Evolutionary conservation across 2,113 vertebrate genomes (phyloP).

Genomic region (Gymnarchus niloticus): DNA sequence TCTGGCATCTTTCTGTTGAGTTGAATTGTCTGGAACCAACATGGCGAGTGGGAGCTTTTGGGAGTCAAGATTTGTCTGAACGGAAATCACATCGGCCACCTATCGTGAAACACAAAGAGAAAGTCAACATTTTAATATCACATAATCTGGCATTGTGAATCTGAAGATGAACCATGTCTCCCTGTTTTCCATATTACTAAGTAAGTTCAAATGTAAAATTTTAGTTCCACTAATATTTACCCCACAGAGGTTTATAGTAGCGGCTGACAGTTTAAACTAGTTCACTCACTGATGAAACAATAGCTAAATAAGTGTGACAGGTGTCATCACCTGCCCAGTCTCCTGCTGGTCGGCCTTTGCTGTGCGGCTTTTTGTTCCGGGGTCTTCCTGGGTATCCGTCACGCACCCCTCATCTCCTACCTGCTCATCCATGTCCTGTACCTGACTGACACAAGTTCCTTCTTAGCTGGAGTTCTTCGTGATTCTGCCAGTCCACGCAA

Average conservation of each 20-base stretch:
- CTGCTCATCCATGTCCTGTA: conserved; percentile 22
- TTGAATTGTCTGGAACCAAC: conserved; percentile 27
- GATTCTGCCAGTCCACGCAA: neutral
- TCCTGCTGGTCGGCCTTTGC: neutral
- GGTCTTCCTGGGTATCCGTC: neutral
- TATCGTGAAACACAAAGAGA: neutral
- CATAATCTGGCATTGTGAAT: neutral
- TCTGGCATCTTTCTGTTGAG: neutral
- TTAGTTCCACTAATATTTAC: neutral
- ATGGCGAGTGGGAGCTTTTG: conserved; percentile 40
- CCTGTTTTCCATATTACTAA: neutral
- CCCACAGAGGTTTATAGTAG: neutral
- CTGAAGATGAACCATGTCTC: neutral
- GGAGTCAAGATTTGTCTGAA: conserved; percentile 49
- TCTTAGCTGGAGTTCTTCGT: neutral
- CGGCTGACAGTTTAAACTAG: neutral
- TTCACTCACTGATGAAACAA: neutral
- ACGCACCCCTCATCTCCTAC: neutral
- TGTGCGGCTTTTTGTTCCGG: neutral
- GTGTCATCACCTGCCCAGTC: neutral
- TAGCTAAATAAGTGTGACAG: neutral
- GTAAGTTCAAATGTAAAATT: neutral
- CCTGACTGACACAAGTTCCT: conserved; percentile 10
- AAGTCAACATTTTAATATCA: neutral
- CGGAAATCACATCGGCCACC: conserved; percentile 53